phyloP scores from a whole-genome alignment of 1,140 invertebrate genomes.

The Holotrichia oblita region DNA sequence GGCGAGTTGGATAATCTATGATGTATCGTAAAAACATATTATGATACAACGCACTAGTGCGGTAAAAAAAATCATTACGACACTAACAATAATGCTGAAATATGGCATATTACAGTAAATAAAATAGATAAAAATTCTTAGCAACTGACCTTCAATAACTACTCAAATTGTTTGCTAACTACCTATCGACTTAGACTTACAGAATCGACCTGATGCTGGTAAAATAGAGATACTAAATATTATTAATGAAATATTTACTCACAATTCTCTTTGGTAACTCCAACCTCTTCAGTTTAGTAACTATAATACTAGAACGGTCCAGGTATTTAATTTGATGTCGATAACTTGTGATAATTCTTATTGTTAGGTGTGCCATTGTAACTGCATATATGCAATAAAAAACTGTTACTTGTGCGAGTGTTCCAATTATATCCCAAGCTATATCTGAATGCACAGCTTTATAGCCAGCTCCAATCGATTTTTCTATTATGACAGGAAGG shows the following conservation, averaged over 20 bases:
- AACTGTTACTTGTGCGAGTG: background rate
- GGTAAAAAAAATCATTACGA: too few species aligned
- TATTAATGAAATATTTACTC: background rate
- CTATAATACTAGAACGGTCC: background rate
- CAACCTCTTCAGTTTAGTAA: background rate
- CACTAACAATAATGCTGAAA: too few species aligned
- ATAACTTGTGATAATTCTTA: background rate
- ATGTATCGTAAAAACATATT: too few species aligned
- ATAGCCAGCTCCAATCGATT: background rate
- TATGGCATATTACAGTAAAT: too few species aligned
- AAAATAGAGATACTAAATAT: background rate
- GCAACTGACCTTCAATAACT: too few species aligned
- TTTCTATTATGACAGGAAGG: background rate
- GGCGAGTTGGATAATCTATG: too few species aligned
- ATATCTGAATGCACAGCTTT: background rate
- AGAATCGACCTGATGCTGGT: too few species aligned
- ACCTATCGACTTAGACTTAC: too few species aligned
- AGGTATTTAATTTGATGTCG: conserved; percentile 12
- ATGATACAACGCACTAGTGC: too few species aligned
- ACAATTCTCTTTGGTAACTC: background rate
- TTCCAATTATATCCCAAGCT: background rate
- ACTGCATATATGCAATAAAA: conserved; percentile 14
- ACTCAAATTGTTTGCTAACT: too few species aligned
- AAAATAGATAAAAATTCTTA: too few species aligned
- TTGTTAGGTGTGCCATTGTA: conserved; percentile 13